These are phyloP conservation scores for Siniperca chuatsi DNA, from an alignment of 2,113 vertebrate species.

Conservation along the genomic window DNA sequence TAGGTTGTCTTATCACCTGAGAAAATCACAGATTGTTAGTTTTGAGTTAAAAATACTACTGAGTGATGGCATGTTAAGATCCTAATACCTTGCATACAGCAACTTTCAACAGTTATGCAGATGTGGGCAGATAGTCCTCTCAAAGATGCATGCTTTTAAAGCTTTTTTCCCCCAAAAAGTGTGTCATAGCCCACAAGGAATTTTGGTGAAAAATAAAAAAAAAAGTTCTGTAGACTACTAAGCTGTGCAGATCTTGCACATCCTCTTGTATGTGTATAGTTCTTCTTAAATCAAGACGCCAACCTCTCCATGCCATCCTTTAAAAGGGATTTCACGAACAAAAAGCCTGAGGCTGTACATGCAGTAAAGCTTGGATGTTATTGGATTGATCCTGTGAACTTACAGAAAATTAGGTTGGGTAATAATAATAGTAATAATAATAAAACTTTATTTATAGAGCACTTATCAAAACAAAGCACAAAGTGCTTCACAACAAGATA, in stretches of 20 bases:
- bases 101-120: neutral
- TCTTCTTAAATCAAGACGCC: conserved; percentile 1
- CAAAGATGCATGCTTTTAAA: neutral
- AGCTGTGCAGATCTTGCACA: neutral
- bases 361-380: conserved; percentile 30
- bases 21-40: conserved; percentile 16
- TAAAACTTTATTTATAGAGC: too few relatives aligned
- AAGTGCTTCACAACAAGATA: too few relatives aligned
- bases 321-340: conserved; percentile 1
- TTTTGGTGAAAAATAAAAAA: neutral
- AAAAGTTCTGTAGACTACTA: neutral
- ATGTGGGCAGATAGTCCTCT: neutral
- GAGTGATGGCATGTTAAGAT: neutral
- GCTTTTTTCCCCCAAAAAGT: neutral
- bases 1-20: conserved; percentile 23
- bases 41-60: neutral
- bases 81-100: neutral
- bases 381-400: conserved; percentile 37
- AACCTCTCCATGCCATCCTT: neutral
- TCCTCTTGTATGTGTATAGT: neutral
- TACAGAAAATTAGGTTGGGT: conserved; percentile 44
- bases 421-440: neutral
- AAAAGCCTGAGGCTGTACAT: conserved; percentile 20
- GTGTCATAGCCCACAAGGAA: neutral
- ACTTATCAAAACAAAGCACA: too few relatives aligned